These are phyloP conservation scores for Ruditapes philippinarum DNA, from an alignment of 1,140 invertebrate genomes.

Conservation along the genomic window DNA sequence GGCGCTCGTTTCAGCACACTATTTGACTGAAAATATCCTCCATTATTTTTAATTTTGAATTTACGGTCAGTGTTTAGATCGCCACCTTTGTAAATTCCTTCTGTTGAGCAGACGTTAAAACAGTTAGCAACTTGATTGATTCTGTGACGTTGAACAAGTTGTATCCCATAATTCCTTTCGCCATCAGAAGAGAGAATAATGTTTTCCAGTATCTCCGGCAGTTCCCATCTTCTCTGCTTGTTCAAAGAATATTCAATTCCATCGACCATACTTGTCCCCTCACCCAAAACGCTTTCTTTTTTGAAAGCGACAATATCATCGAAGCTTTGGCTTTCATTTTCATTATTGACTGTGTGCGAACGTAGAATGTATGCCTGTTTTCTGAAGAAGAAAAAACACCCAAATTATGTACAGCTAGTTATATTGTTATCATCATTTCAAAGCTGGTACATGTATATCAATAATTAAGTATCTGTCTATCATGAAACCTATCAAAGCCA, in stretches of 20 bases:
- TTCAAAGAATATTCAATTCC: conserved; percentile 52
- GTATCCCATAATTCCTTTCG: conserved; percentile 33
- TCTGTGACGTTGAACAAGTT: conserved; percentile 47
- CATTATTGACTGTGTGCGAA: not conserved
- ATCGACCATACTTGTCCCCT: conserved; percentile 6
- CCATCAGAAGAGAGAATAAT: not conserved
- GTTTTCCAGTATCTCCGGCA: conserved; percentile 25
- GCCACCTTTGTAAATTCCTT: not conserved
- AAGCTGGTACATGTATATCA: too few species aligned
- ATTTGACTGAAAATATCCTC: conserved; percentile 37
- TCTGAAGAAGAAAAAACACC: conserved; percentile 25
- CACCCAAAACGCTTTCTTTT: conserved; percentile 37
- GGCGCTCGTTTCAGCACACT: conserved; percentile 15
- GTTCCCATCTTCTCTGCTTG: conserved; percentile 56
- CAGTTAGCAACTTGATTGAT: conserved; percentile 34
- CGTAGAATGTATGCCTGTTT: not conserved
- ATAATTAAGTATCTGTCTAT: too few species aligned
- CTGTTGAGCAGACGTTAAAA: conserved; percentile 23
- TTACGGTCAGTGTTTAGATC: not conserved
- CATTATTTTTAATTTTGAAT: conserved; percentile 15
- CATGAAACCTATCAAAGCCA: too few species aligned
- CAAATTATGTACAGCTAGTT: too few species aligned
- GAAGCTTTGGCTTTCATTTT: not conserved
- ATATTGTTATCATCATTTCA: too few species aligned
- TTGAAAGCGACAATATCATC: conserved; percentile 8